phyloP scores from a whole-genome alignment of 1,140 invertebrate genomes.

The Drosophila busckii region DNA sequence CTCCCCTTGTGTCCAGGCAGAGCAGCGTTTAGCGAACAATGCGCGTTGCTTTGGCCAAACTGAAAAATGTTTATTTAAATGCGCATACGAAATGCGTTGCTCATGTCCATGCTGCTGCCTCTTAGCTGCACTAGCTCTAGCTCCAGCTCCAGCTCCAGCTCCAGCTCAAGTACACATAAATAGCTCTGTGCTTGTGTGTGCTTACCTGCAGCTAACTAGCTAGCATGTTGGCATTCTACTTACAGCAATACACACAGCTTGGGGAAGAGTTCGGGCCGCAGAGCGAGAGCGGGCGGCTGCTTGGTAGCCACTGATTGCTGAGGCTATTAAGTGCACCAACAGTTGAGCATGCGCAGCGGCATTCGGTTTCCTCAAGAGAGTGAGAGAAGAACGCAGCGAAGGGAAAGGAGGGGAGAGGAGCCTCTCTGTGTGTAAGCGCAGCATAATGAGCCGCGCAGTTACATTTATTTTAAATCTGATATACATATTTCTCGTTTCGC shows the following conservation, averaged over 20 bases:
- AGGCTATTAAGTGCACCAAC: conserved; percentile 72
- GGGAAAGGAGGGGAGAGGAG: conserved; percentile 1
- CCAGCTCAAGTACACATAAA: conserved; percentile 1
- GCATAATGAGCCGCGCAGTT: conserved; percentile 77
- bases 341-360: conserved; percentile 65
- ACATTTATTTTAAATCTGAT: conserved; percentile 78
- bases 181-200: conserved; percentile 15
- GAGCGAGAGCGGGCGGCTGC: conserved; percentile 9
- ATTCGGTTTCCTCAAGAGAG: conserved; percentile 31
- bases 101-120: conserved; percentile 10
- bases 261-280: background rate
- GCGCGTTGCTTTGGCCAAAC: conserved; percentile 28
- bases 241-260: conserved; percentile 15
- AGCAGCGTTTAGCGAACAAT: conserved; percentile 55
- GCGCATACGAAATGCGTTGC: conserved; percentile 63
- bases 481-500: conserved; percentile 68
- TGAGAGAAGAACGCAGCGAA: background rate
- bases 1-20: conserved; percentile 32
- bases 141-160: background rate
- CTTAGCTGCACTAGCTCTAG: background rate
- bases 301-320: conserved; percentile 67
- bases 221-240: conserved; percentile 47
- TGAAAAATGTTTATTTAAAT: conserved; percentile 76
- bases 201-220: conserved; percentile 56
- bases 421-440: conserved; percentile 56